Percentiles rank a stretch among this genome's conserved stretches.
phyloP scores from a whole-genome alignment of 2,113 vertebrate species.

The Mesitornis unicolor region DNA sequence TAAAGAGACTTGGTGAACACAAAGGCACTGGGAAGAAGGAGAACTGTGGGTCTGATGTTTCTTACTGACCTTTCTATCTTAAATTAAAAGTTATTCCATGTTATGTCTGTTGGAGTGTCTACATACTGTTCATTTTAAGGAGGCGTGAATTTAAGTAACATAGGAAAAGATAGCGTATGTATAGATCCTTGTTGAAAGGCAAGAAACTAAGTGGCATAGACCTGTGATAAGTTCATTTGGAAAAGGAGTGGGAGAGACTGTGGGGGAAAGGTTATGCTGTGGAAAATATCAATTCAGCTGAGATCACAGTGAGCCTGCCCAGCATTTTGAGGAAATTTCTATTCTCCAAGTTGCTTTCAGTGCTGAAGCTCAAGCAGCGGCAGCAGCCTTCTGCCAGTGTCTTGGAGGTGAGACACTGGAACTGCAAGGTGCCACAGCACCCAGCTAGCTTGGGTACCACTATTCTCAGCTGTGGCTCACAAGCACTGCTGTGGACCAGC shows the following conservation, averaged over 20 bases:
- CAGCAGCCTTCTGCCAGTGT: background rate
- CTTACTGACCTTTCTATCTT: background rate
- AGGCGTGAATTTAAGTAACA: background rate
- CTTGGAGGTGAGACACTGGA: background rate
- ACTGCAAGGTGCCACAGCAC: background rate
- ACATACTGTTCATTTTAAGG: background rate
- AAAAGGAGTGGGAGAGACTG: background rate
- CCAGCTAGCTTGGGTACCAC: too few relatives aligned
- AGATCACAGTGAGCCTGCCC: background rate
- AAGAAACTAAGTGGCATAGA: background rate
- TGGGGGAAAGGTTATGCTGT: background rate
- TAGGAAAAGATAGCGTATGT: background rate
- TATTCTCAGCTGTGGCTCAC: accelerated
- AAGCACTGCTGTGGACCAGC: background rate
- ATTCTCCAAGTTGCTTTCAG: background rate
- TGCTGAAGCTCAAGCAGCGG: background rate
- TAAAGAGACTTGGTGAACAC: background rate
- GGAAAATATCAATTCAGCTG: background rate
- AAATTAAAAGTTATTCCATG: background rate
- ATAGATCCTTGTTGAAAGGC: background rate
- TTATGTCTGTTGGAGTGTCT: background rate
- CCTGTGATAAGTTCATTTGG: background rate
- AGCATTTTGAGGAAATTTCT: background rate
- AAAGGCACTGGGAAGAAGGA: background rate
- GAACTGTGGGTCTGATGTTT: background rate